Base-by-base conservation (phyloP, 2,888 invertebrate genomes). In the Calephelis perditalis region DNA sequence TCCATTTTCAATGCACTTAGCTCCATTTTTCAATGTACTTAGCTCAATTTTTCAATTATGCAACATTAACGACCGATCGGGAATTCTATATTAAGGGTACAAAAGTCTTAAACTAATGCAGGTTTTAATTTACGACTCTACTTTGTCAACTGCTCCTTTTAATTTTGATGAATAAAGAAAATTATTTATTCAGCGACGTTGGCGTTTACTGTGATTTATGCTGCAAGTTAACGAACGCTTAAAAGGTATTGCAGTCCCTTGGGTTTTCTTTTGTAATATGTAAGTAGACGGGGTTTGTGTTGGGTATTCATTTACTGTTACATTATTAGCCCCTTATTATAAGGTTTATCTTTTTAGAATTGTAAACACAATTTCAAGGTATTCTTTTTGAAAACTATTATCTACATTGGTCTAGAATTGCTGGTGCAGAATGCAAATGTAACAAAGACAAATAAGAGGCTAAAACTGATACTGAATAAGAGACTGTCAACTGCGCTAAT, bases 131-230 rank as follows among this genome's bases (percentile, higher is more conserved):
- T 86, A 84, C 74, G 77, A 71, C 70, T 77, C 70, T 77, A 78
- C 84, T 89, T 90, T 88, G 86, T 88, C 88, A 86, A 86, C 85
- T 82, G 84, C 75, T 83, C 82, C 81, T 85, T 84, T 84, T 88
- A 87, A 87, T 88, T 88, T 87, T 87, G 86, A 90, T 86, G 86
- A 87, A 86, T 88, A 86, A 86, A 87, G 88, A 83, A 86, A 85
- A 88, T 87, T 84, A 87, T 87, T 87, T 86, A 86, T 87, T 84
- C 84, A 82, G 79, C 81, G 77, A 79, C 81, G 82, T 81, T 82
- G 77, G 83, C 82, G 79, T 77, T 85, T 76, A 79, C 79, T 71
- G 79, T 87, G 86, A 86, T 88, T 90, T 85, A 88, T 86, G 81
- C 76, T 71, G 74, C 68, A 77, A 83, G 78, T 81, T 81, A 74